Conservation (phyloP, 2,888 invertebrate species). For the Perizoma affinitatum region DNA sequence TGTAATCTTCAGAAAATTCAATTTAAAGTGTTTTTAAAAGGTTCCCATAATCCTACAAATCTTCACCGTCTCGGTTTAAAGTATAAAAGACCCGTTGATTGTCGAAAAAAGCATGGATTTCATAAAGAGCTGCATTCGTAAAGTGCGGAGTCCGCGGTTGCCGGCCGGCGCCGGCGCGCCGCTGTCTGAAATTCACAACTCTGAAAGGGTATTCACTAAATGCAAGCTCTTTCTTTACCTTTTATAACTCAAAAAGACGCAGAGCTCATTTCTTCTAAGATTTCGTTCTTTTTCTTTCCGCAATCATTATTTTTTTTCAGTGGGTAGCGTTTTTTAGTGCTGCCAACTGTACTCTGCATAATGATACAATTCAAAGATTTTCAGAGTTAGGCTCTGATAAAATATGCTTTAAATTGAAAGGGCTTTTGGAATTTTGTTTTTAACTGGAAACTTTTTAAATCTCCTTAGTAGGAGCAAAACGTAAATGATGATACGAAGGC, state of each 20-base stretch:
- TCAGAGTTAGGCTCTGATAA: conserved; percentile 17
- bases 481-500: neutral
- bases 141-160: conserved; percentile 66
- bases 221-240: conserved; percentile 74
- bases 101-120: conserved; percentile 73
- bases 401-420: conserved; percentile 15
- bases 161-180: conserved; percentile 46
- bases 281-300: conserved; percentile 54
- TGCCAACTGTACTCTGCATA: conserved; percentile 39
- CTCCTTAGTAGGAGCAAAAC: neutral
- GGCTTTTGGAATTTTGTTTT: conserved; percentile 9
- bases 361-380: conserved; percentile 34
- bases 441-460: conserved; percentile 1
- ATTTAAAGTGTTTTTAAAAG: conserved; percentile 36
- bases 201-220: conserved; percentile 82
- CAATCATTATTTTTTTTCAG: conserved; percentile 67
- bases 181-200: conserved; percentile 68
- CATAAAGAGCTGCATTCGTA: conserved; percentile 77
- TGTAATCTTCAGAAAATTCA: conserved; percentile 19
- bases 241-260: conserved; percentile 77
- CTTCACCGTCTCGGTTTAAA: conserved; percentile 43
- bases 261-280: conserved; percentile 75
- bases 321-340: conserved; percentile 41
- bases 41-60: conserved; percentile 40
- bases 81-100: conserved; percentile 64